Evolutionary conservation across 2,797 vertebrate species (phyloP), one percentile per base, ranked within the genome.

Genomic region (Syngnathus acus): DNA sequence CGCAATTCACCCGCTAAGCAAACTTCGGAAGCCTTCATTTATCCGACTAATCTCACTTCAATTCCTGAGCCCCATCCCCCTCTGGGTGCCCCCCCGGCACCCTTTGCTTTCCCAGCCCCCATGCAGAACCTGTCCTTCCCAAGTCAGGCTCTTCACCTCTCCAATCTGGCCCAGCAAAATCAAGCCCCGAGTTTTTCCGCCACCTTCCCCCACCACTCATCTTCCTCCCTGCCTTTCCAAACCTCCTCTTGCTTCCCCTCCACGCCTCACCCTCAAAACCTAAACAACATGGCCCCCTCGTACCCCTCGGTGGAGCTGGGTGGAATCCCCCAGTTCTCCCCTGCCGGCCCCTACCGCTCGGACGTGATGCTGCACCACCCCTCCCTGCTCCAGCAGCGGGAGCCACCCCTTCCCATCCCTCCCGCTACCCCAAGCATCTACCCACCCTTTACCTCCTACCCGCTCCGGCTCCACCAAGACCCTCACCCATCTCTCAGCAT

Each of bases 391-490:
- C 78, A 83, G 39, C 83, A 83, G 62, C 70, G 86, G 64, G 86
- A 88, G 58, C 71, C 86, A n/a, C 76, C 89, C 0, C 71, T 87
- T 53, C 43, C 74, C 26, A 58, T 64, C 83, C 47, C 74, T 64
- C 53, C 69, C 78, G 2, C 72, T 45, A 66, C 85, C 2, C 76
- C 82, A 0, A 53, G 83, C 40, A 83, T 91, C 16, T 91, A 91
- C 71, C 74, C 86, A 0, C 38, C 85, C 38, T 92, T 92, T 60
- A 80, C 90, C 0, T 88, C 91, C 45, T 89, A 95, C 82, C 93
- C 94, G 47, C 84, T 93, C 16, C 81, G 66, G 65, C 90, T 91
- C 63, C 90, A 43, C 80, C 93, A 90, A 89, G 93, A 87, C 78
- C 92, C 84, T 77, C 92, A 91, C 82, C 74, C 83, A 57, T 91